phyloP scores from a whole-genome alignment of 2,113 vertebrate genomes.

The Rhynchomys soricoides region DNA sequence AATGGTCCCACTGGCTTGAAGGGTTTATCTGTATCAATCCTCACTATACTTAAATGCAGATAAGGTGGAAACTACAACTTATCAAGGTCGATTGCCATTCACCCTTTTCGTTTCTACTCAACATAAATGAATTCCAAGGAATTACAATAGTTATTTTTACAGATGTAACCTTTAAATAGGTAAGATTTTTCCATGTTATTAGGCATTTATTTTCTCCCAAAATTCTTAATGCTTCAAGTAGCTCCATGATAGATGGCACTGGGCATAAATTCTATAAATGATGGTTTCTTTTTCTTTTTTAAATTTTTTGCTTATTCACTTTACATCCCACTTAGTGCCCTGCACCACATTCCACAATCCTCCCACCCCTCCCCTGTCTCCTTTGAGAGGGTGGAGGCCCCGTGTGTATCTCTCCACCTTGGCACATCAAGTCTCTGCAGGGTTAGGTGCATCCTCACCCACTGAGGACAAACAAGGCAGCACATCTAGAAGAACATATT shows the following conservation, averaged over 20 bases:
- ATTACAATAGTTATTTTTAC: background rate
- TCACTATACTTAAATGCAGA: background rate
- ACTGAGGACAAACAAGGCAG: too few species aligned
- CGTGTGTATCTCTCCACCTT: too few species aligned
- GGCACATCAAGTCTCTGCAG: too few species aligned
- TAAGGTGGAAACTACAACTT: background rate
- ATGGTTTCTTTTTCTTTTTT: background rate
- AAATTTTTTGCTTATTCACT: too few species aligned
- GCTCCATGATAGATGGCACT: constrained; percentile 7
- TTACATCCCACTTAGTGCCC: too few species aligned
- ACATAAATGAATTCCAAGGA: background rate
- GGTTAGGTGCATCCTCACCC: too few species aligned
- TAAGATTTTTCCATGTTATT: constrained; percentile 3
- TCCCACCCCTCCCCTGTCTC: too few species aligned
- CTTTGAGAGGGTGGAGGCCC: too few species aligned
- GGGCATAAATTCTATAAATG: constrained; percentile 35
- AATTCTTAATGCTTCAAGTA: constrained; percentile 60
- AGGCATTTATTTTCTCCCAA: constrained; percentile 58
- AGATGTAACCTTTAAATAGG: background rate
- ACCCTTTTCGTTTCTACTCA: background rate
- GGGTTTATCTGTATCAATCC: background rate
- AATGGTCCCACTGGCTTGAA: background rate
- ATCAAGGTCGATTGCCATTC: background rate
- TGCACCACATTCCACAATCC: too few species aligned
- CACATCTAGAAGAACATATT: too few species aligned